phyloP scores from a whole-genome alignment of 2,797 vertebrate genomes.

The Hippopotamyrus pictus region DNA sequence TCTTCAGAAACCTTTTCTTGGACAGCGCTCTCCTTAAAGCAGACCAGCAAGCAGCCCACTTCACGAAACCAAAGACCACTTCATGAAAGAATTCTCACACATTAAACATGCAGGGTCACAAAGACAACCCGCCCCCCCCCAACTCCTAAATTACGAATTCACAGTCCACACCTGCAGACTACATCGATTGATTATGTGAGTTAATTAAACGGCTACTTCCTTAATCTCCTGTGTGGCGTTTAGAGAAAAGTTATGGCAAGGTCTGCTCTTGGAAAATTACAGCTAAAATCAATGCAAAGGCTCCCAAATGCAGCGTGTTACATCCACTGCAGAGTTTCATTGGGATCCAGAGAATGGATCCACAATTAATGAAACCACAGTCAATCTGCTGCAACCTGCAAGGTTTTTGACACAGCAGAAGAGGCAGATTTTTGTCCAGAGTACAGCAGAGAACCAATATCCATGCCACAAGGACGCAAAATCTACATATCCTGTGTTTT shows the following conservation, averaged over 20 bases:
- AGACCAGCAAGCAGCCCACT: background rate
- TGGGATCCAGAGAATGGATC: background rate
- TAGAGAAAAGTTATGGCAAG: background rate
- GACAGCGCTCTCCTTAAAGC: background rate
- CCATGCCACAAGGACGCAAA: background rate
- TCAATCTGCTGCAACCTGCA: background rate
- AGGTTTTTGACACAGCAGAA: background rate
- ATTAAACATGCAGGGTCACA: background rate
- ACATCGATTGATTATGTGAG: constrained; percentile 37
- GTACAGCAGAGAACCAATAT: background rate
- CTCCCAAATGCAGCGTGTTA: background rate
- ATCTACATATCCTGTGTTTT: background rate
- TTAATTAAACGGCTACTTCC: constrained; percentile 32
- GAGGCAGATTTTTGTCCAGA: background rate
- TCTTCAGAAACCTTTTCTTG: background rate
- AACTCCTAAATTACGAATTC: constrained; percentile 21
- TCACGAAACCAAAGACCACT: constrained; percentile 15
- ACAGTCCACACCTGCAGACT: background rate
- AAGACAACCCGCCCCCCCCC: background rate
- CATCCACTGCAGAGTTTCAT: background rate
- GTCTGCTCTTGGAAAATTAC: background rate
- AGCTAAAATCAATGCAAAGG: background rate
- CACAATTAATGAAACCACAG: background rate
- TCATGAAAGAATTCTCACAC: constrained; percentile 23
- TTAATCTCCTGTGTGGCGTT: background rate